These are phyloP conservation scores for Eilema caniola DNA, from an alignment of 2,888 invertebrate species.

Conservation along the genomic window DNA sequence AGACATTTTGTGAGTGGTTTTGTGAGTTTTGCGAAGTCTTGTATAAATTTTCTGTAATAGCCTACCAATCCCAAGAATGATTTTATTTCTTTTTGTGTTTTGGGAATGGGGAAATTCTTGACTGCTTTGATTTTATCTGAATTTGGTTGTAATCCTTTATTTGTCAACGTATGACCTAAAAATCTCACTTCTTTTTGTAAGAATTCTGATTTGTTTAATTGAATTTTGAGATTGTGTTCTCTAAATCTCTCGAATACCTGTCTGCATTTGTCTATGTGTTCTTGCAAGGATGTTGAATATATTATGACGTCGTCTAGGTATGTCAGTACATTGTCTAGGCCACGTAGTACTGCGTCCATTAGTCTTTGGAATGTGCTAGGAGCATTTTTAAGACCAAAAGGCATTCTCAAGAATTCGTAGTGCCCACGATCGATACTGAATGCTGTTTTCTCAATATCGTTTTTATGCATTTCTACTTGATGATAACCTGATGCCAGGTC, in stretches of 20 bases:
- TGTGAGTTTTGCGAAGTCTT: conserved; percentile 45
- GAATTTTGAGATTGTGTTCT: conserved; percentile 42
- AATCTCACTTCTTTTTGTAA: conserved; percentile 34
- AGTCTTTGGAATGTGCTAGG: conserved; percentile 60
- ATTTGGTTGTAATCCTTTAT: no score
- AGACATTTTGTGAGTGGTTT: conserved; percentile 50
- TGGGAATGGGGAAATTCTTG: no score
- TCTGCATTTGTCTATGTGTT: no score
- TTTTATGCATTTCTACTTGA: conserved; percentile 32
- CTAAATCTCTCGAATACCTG: conserved; percentile 50
- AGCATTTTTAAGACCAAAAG: conserved; percentile 56
- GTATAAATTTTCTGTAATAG: background rate
- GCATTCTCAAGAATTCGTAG: conserved; percentile 59
- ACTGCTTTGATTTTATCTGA: no score
- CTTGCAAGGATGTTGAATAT: conserved; percentile 23
- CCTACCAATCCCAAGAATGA: no score
- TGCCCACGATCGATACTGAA: conserved; percentile 56
- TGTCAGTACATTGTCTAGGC: conserved; percentile 44
- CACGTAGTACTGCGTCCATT: conserved; percentile 57
- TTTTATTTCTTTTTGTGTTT: no score
- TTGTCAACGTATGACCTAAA: conserved; percentile 18
- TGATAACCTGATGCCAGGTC: conserved; percentile 50
- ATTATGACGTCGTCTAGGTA: conserved; percentile 29
- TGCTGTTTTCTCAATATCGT: conserved; percentile 56
- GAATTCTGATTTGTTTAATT: conserved; percentile 45